These are phyloP conservation scores for Ectropis grisescens DNA, from an alignment of 1,140 invertebrate species.

Conservation along the genomic window DNA sequence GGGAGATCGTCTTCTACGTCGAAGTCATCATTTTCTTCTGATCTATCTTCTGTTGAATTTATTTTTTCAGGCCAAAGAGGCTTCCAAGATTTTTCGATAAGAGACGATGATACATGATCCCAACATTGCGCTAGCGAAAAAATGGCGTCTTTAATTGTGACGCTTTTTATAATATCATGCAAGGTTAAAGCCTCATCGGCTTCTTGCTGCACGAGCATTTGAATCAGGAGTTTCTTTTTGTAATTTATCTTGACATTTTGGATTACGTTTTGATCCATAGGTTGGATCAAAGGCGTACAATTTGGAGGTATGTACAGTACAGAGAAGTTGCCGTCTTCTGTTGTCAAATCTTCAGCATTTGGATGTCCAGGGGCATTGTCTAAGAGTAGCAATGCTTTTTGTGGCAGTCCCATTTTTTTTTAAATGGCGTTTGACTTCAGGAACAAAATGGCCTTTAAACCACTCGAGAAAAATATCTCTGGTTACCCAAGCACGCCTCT, in stretches of 20 bases:
- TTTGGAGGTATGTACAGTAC: conserved; percentile 57
- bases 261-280: conserved; percentile 55
- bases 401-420: conserved; percentile 19
- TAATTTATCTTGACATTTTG: conserved; percentile 20
- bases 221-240: conserved; percentile 18
- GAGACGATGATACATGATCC: conserved; percentile 18
- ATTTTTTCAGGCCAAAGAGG: no score
- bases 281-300: conserved; percentile 53
- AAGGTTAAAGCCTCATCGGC: no score
- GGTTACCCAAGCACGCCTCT: conserved; percentile 8
- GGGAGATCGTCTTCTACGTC: no score
- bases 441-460: conserved; percentile 41
- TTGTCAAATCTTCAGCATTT: conserved; percentile 15
- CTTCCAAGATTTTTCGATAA: conserved; percentile 31
- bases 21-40: no score
- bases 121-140: conserved; percentile 30
- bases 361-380: conserved; percentile 21
- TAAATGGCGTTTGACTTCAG: conserved; percentile 24
- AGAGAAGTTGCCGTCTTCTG: conserved; percentile 31
- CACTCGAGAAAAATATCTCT: conserved; percentile 27
- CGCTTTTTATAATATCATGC: conserved; percentile 16
- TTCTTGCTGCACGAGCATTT: conserved; percentile 18
- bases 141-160: conserved; percentile 30
- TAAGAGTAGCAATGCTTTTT: conserved; percentile 21
- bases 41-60: no score